Conservation (phyloP, 2,797 vertebrate genomes). For the Simalia tracyae region DNA sequence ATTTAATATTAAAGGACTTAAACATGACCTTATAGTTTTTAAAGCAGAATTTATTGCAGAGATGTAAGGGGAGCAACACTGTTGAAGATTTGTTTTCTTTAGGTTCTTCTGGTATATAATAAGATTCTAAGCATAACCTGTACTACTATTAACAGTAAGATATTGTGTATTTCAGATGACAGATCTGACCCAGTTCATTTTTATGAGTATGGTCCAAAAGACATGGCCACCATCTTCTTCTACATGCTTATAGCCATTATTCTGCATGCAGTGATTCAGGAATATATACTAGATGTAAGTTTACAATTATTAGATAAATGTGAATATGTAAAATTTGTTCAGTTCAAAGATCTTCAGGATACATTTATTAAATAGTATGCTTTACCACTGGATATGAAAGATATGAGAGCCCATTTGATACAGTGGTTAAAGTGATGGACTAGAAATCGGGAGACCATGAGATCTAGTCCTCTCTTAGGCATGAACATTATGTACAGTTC, state of each 20-base stretch:
- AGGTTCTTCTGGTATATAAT: background rate
- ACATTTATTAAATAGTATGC: background rate
- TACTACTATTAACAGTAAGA: background rate
- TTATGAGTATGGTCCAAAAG: slow-evolving; percentile 83
- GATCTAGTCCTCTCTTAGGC: background rate
- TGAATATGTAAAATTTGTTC: background rate
- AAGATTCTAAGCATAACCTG: background rate
- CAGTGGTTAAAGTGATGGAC: background rate
- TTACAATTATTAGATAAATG: slow-evolving; percentile 10
- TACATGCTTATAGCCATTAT: slow-evolving; percentile 84
- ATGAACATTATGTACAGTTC: background rate
- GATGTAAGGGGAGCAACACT: background rate
- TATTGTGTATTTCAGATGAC: slow-evolving; percentile 69
- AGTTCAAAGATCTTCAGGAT: background rate
- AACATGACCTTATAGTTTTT: background rate
- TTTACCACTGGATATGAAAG: background rate
- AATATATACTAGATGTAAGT: slow-evolving; percentile 86
- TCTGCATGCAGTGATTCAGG: slow-evolving; percentile 86
- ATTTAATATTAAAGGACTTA: background rate
- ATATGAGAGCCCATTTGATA: background rate
- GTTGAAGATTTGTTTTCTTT: background rate
- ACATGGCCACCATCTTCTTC: slow-evolving; percentile 84
- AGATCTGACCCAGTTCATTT: slow-evolving; percentile 74
- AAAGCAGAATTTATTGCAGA: background rate
- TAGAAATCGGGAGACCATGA: background rate